phyloP scores from a whole-genome alignment of 2,113 vertebrate genomes.

The Microcebus lehilahytsara region DNA sequence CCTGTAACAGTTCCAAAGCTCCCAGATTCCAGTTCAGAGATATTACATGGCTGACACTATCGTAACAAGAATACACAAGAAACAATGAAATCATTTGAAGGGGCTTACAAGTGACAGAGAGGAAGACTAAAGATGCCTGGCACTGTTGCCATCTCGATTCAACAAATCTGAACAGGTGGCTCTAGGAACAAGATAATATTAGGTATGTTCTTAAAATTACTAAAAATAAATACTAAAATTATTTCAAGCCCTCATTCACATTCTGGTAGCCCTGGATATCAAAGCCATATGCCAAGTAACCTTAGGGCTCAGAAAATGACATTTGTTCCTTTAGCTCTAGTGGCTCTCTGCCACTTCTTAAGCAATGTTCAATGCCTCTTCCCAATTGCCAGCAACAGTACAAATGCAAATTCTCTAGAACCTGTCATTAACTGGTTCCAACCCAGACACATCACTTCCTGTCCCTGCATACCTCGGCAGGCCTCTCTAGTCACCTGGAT shows the following conservation, averaged over 20 bases:
- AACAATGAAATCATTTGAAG: not conserved
- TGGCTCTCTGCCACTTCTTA: not conserved
- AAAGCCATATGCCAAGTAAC: slow-evolving; percentile 27
- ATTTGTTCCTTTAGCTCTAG: not conserved
- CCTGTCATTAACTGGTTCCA: not conserved
- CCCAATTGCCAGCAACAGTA: not conserved
- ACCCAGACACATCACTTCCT: not conserved
- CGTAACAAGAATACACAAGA: not conserved
- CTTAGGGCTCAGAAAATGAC: not conserved
- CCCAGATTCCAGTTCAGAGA: not conserved
- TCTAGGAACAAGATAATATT: slow-evolving; percentile 1
- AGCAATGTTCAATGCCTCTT: not conserved
- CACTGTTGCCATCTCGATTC: not conserved
- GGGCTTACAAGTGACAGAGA: not conserved
- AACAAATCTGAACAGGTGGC: slow-evolving; percentile 18
- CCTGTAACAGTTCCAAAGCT: not conserved
- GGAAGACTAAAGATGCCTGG: not conserved
- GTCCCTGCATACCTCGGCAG: not conserved
- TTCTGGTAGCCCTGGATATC: not conserved
- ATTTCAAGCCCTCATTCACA: not conserved
- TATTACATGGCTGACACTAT: not conserved
- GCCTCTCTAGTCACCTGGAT: not conserved
- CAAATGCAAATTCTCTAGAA: not conserved
- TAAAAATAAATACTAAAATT: slow-evolving; percentile 38
- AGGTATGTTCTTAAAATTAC: not conserved